Evolutionary conservation across 2,113 vertebrate genomes (phyloP), one percentile per base, ranked within the genome.

Genomic region (Phocoena phocoena): DNA sequence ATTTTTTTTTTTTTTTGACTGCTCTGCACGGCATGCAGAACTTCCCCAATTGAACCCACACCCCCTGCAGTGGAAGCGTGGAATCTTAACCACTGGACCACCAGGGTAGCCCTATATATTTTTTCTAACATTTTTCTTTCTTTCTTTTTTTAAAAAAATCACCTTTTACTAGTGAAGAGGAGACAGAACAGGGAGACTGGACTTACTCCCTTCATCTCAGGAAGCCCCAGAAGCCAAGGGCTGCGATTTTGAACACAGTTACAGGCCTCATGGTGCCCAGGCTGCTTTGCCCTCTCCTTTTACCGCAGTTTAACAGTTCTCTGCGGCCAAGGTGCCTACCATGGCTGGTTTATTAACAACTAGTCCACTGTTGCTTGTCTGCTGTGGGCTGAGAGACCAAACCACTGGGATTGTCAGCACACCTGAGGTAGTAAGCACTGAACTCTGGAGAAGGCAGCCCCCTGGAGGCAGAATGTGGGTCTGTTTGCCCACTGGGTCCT

Each of bases 181-280:
- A 67, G 68, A 62, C 2, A 6, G 70, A 82, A 38, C 26, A 67
- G 25, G 60, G 71, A 44, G 26, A 50, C 28, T 11, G 31, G n/a
- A 11, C 36, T 41, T 33, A 25, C 9, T 62, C 20, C 53, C 58
- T 73, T n/a, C 7, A 44, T 41, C 47, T 58, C 63, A 38, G 47
- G 47, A 50, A 18, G 50, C 31, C 31, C 50, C 2, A 2, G 36
- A 67, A 25, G 31, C 31, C 47, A 1, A 0, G 2, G 23, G 62
- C n/a, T 2, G 15, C 4, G 0, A 33, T 23, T 62, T 8, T 3
- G 18, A 33, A 36, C 13, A 18, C 1, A 1, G 0, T 15, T 26
- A 8, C 3, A 31, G 65, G 60, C 36, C 0, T 8, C 9, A 2
- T 1, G 0, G 70, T 1, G 2, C 74, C 18, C 3, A 0, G 13